These are phyloP conservation scores for Dermolepida albohirtum DNA, from an alignment of 2,888 invertebrate species.

Conservation along the genomic window DNA sequence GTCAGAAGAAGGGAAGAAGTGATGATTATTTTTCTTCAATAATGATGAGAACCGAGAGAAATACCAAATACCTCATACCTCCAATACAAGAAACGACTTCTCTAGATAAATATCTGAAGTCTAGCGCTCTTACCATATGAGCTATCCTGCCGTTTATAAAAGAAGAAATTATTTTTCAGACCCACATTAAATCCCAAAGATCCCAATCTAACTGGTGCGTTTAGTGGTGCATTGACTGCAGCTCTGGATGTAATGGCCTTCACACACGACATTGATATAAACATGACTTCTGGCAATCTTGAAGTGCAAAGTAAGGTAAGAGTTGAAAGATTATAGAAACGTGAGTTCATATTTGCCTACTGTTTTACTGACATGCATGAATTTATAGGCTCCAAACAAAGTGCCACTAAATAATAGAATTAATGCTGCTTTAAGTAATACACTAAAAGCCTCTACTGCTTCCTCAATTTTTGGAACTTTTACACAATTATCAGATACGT, in stretches of 20 bases:
- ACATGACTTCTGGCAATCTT: slow-evolving; percentile 47
- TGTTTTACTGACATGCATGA: background rate
- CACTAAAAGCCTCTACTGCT: slow-evolving; percentile 49
- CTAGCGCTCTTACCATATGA: too few relatives aligned
- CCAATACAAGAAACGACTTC: too few relatives aligned
- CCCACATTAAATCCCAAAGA: slow-evolving; percentile 57
- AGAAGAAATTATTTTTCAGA: slow-evolving; percentile 29
- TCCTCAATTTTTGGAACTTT: slow-evolving; percentile 57
- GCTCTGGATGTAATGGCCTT: slow-evolving; percentile 88
- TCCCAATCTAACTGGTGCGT: slow-evolving; percentile 66
- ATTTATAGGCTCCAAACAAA: slow-evolving; percentile 43
- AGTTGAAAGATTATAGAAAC: too few relatives aligned
- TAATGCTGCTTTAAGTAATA: slow-evolving; percentile 42
- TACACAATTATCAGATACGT: slow-evolving; percentile 57
- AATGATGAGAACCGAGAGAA: too few relatives aligned
- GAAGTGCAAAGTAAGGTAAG: slow-evolving; percentile 33
- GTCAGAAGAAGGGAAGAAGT: too few relatives aligned
- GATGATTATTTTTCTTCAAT: too few relatives aligned
- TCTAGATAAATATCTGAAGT: too few relatives aligned
- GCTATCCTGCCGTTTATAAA: too few relatives aligned
- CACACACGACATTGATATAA: slow-evolving; percentile 69
- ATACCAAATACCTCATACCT: too few relatives aligned
- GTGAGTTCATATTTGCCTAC: too few relatives aligned
- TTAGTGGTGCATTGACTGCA: slow-evolving; percentile 75
- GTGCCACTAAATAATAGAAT: slow-evolving; percentile 52